Base-by-base conservation (phyloP, 1,140 invertebrate species). In the Aphelinus atriplicis region DNA sequence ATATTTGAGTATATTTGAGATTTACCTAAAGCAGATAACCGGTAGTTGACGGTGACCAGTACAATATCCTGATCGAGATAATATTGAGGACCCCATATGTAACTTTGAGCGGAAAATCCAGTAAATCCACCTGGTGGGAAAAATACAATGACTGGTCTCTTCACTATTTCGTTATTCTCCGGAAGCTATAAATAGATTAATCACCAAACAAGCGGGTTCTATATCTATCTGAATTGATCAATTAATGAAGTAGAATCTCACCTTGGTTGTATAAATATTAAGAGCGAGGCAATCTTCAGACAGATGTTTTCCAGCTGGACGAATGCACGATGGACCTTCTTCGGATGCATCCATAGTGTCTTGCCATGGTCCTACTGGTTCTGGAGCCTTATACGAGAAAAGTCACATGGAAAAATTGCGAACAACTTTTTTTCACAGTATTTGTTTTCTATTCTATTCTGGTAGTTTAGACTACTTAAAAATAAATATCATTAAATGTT, bases 31-130 rank as follows among this genome's bases (percentile, higher is more conserved):
- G 60, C 43, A 5, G 26, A 46, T 4, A 61, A n/a, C 9, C 53
- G 46, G 26, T 57, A 51, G 48, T 94, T 94, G 10, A 93, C 89
- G 0, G 91, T 92, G 2, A 94, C 91, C 3, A 92, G 87, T 7
- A 95, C 90, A 56, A 93, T 80, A 75, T 92, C 90, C 45, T 89
- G 85, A 77, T 92, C 90, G 76, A 93, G 85, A 2, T 94, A 81
- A 76, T 91, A 91, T 79, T 92, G 87, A 0, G 91, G 91, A 0
- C 90, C 91, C 1, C 86, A 89, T 45, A 89, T 78, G 67, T 88
- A 88, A 53, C 79, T 89, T 82, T 83, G 87, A 71, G 26, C 89
- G 3, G 90, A 90, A 1, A 87, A 88, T 0, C 83, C 75, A 55
- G 88, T 89, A 77, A 90, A 91, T 47, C 85, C 88, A 2, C 90